Evolutionary conservation across 2,888 invertebrate species (phyloP), one percentile per base, ranked within the genome.

Genomic region (Orchestes rusci): DNA sequence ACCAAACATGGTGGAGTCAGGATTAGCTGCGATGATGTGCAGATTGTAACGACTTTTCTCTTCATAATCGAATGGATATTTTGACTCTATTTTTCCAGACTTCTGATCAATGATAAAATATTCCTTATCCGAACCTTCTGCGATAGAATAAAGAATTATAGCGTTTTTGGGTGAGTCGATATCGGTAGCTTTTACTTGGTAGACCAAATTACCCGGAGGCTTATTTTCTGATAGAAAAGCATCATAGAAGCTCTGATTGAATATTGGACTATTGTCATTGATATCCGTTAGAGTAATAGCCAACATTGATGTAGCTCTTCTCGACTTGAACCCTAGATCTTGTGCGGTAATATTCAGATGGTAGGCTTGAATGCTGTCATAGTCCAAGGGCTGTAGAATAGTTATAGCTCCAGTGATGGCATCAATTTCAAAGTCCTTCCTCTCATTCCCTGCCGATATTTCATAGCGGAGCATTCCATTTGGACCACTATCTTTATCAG

Each of bases 201-300:
- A 85, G 7, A 92, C 85, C 54, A 79, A 77, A 49, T 81, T 82
- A 39, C 84, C 82, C 0, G 80, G 68, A 1, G 83, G 81, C 10
- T 83, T 77, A 63, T 94, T 94, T 72, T 95, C 94, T 0, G 82
- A 76, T 31, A 95, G 70, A 60, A 77, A 84, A 0, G 87, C 87
- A 56, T 84, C 76, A 62, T 86, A 93, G 38, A 74, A 69, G 0
- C 78, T 73, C 62, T 84, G 82, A 64, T 86, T 84, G 61, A 95
- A 96, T 10, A 74, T 71, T 0, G 95, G 95, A 7, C 90, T 81
- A 65, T 95, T 94, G 61, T 96, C 93, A 61, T 93, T 95, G 27
- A 94, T 87, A 63, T 96, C 95, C 0, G 88, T 89, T 1, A 96
- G 73, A 39, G 84, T 85, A 1, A 96, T 83, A 1, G 86, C 88